Conservation (phyloP, 2,797 vertebrate species). For the Atherinosoma microstoma region DNA sequence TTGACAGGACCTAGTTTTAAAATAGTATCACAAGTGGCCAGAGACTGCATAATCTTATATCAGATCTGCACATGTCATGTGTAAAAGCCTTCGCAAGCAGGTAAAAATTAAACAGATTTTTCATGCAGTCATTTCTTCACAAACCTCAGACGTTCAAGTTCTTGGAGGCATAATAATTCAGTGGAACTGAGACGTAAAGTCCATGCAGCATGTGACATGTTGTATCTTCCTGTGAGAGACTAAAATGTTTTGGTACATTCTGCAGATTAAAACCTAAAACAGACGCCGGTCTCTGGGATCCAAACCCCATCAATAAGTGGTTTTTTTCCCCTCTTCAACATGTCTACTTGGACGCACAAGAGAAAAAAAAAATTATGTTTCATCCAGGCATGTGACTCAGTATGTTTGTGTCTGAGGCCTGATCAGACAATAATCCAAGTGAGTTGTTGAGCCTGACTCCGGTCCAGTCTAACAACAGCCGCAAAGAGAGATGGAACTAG, state of each 20-base stretch:
- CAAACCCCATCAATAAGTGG: conserved; percentile 59
- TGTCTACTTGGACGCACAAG: conserved; percentile 52
- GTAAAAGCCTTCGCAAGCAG: conserved; percentile 33
- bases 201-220: conserved; percentile 52
- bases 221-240: conserved; percentile 54
- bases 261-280: conserved; percentile 68
- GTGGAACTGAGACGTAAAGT: conserved; percentile 46
- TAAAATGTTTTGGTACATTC: conserved; percentile 66
- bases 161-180: conserved; percentile 53
- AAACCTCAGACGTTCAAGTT: conserved; percentile 54
- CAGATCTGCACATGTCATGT: background rate
- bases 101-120: conserved; percentile 54
- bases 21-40: conserved; percentile 48
- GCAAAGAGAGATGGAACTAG: conserved; percentile 40
- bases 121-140: conserved; percentile 56
- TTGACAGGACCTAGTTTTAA: conserved; percentile 44
- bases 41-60: conserved; percentile 3
- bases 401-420: conserved; percentile 59
- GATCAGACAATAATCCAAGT: conserved; percentile 64
- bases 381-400: conserved; percentile 52
- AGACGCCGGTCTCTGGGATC: conserved; percentile 59
- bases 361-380: conserved; percentile 40
- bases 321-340: conserved; percentile 10
- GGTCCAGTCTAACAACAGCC: conserved; percentile 61
- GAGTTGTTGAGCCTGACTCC: conserved; percentile 64